These are phyloP conservation scores for Adineta ricciae DNA, from an alignment of 2,888 invertebrate genomes.

Conservation along the genomic window DNA sequence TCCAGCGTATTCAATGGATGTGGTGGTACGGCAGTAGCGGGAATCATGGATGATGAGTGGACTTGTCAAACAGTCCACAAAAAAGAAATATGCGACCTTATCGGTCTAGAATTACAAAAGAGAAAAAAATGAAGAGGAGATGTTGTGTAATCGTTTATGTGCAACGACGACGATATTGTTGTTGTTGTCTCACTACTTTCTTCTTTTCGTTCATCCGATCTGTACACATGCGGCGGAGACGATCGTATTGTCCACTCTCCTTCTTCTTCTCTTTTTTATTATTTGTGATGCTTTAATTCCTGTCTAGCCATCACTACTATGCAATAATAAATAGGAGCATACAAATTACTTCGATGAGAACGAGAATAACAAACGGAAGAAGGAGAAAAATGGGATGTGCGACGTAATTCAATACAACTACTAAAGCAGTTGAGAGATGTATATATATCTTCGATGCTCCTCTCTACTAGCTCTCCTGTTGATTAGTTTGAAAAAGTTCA, in stretches of 20 bases:
- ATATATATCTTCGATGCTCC: background rate
- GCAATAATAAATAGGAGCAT: background rate
- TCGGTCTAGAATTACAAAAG: background rate
- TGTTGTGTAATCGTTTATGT: background rate
- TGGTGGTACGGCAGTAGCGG: background rate
- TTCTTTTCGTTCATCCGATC: background rate
- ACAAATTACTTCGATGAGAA: background rate
- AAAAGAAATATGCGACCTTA: background rate
- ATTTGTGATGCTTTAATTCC: constrained; percentile 21
- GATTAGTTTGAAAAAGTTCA: background rate
- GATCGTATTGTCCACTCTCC: background rate
- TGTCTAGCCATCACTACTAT: background rate
- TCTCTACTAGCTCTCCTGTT: background rate
- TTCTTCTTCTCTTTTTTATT: background rate
- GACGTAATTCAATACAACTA: background rate
- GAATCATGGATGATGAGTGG: background rate
- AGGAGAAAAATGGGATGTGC: too few relatives aligned
- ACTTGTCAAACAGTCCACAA: background rate
- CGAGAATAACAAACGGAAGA: background rate
- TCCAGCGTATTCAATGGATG: background rate
- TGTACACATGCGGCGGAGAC: background rate
- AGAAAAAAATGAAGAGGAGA: background rate
- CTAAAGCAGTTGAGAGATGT: background rate
- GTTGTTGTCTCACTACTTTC: background rate
- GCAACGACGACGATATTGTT: background rate